Evolutionary conservation across 2,113 vertebrate genomes (phyloP).

Genomic region (Saccopteryx bilineata): DNA sequence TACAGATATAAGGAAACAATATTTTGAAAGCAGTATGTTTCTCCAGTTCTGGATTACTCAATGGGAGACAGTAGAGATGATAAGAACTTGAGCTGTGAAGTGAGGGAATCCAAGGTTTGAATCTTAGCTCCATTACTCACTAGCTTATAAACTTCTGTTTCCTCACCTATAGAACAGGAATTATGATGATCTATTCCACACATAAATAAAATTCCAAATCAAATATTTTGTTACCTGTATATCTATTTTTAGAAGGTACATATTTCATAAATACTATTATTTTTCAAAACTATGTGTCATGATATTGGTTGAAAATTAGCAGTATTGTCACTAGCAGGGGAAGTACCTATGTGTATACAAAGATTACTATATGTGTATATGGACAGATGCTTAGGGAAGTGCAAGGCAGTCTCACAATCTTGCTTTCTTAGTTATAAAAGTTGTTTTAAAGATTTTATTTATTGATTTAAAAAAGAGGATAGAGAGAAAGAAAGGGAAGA

Average conservation of each 20-base stretch:
- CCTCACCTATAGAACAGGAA: background rate
- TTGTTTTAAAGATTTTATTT: background rate
- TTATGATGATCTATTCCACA: background rate
- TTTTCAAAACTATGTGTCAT: background rate
- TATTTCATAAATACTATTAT: background rate
- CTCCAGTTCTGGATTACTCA: background rate
- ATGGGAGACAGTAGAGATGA: background rate
- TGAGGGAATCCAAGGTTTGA: background rate
- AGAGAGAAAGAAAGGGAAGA: no score
- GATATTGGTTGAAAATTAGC: background rate
- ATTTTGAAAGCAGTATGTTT: background rate
- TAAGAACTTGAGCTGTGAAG: background rate
- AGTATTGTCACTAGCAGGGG: background rate
- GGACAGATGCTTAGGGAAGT: background rate
- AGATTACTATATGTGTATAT: background rate
- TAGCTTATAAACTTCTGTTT: background rate
- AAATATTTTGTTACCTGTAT: background rate
- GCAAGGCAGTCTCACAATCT: background rate
- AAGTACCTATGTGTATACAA: background rate
- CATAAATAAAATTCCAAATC: background rate
- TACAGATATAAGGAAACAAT: background rate
- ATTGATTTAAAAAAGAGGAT: no score
- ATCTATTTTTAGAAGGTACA: background rate
- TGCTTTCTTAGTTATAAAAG: background rate
- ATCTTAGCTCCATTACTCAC: background rate